Evolutionary conservation across 2,113 vertebrate species (phyloP), one percentile per base, ranked within the genome.

Genomic region (Ophiodon elongatus): DNA sequence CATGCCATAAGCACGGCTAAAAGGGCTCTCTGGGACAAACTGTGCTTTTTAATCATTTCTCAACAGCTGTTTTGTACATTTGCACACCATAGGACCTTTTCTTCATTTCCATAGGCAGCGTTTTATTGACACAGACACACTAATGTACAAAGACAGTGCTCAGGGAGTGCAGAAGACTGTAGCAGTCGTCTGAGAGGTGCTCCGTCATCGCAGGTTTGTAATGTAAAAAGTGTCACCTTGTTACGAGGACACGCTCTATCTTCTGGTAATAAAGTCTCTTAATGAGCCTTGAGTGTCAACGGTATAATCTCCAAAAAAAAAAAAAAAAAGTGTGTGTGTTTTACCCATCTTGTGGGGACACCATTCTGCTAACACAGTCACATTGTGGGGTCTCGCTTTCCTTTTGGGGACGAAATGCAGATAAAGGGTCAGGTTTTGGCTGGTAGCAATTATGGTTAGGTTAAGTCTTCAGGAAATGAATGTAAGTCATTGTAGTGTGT

Each of bases 221-320:
- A 75, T 81, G 76, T 27, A 64, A 69, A 80, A 85, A 71, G 50
- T 80, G 83, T 87, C 81, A 76, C 66, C 54, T 78, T 62, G 35
- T 73, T 29, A 54, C 5, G 1, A 73, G 69, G 73, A 63, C 82
- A 52, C 6, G 41, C 63, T 92, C 83, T 70, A 17, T 87, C 84
- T 74, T 13, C 64, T 73, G 73, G 21, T 85, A 78, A 80, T 74
- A 71, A 88, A 72, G 70, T 59, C 31, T 64, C 70, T 68, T 84
- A 89, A 89, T 83, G 79, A 88, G 83, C 59, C 7, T 37, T 4
- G 25, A 43, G 74, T 87, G 70, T 79, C 78, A 81, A 45, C 50
- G 21, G 63, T 54, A 65, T 43, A 35, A 21, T 56, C 27, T 73
- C 60, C 6, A 27, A n/a, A n/a, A n/a, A n/a, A n/a, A n/a, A n/a